Conservation (phyloP, 2,797 vertebrate genomes). For the Euthynnus affinis region DNA sequence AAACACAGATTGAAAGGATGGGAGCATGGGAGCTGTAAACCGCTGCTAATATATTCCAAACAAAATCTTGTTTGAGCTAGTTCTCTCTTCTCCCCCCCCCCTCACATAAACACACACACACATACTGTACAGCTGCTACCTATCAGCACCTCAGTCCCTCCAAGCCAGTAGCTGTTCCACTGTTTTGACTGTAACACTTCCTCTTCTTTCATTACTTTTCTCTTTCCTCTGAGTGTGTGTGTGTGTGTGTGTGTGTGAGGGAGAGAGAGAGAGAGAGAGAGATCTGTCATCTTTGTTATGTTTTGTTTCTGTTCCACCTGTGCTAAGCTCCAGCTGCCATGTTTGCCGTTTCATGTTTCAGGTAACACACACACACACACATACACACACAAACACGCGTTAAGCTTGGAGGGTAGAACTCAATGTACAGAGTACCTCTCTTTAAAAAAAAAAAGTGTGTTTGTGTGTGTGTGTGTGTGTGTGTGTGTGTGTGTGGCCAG, state of each 20-base stretch:
- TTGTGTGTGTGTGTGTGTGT: slow-evolving; percentile 52
- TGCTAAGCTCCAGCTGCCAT: slow-evolving; percentile 86
- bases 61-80: slow-evolving; percentile 81
- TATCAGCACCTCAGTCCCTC: slow-evolving; percentile 83
- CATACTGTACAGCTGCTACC: slow-evolving; percentile 78
- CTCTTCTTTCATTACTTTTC: slow-evolving; percentile 83
- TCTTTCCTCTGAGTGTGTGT: slow-evolving; percentile 47
- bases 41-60: slow-evolving; percentile 81
- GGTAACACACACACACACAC: slow-evolving; percentile 57
- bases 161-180: slow-evolving; percentile 82
- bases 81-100: slow-evolving; percentile 34
- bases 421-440: slow-evolving; percentile 61
- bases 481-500: slow-evolving; percentile 75
- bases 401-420: slow-evolving; percentile 69
- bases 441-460: slow-evolving; percentile 34
- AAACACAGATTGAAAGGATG: slow-evolving; percentile 80
- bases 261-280: slow-evolving; percentile 43
- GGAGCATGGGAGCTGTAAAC: slow-evolving; percentile 82
- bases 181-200: slow-evolving; percentile 86
- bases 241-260: slow-evolving; percentile 33
- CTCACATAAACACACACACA: not conserved
- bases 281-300: slow-evolving; percentile 84
- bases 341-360: slow-evolving; percentile 82
- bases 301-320: slow-evolving; percentile 85
- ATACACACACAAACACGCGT: slow-evolving; percentile 29